Evolutionary conservation across 1,140 invertebrate genomes (phyloP).

Genomic region (Uloborus diversus): DNA sequence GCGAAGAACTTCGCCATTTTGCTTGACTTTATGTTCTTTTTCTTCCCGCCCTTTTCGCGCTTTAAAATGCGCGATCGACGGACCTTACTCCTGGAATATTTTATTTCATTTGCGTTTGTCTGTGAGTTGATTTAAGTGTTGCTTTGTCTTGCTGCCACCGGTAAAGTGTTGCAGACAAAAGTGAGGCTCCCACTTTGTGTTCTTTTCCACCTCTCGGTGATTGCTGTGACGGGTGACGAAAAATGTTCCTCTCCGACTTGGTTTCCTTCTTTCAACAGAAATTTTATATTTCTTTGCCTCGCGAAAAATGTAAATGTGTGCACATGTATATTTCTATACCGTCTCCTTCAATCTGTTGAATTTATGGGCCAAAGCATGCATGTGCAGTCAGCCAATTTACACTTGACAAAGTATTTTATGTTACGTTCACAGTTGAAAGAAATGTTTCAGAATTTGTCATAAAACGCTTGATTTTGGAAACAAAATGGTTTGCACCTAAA

Average conservation of each 20-base stretch:
- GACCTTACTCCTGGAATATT: conserved; percentile 36
- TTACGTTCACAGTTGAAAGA: too few species aligned
- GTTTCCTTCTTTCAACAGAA: too few species aligned
- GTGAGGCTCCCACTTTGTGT: background rate
- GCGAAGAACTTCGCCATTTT: conserved; percentile 16
- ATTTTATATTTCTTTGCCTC: background rate
- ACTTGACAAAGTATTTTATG: too few species aligned
- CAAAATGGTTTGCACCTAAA: background rate
- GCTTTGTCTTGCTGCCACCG: background rate
- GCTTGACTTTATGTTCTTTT: background rate
- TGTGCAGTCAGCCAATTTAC: too few species aligned
- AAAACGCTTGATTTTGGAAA: background rate
- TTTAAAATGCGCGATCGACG: conserved; percentile 2
- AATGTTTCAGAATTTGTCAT: background rate
- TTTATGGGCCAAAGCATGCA: too few species aligned
- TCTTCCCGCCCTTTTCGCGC: background rate
- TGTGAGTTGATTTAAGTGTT: conserved; percentile 49
- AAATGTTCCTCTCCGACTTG: too few species aligned
- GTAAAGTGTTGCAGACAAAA: background rate
- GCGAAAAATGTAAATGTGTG: too few species aligned
- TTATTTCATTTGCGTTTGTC: conserved; percentile 50
- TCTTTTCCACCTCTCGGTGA: too few species aligned
- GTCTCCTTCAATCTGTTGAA: too few species aligned
- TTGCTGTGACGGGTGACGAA: too few species aligned
- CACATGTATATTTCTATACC: too few species aligned